Conservation (phyloP, 1,140 invertebrate genomes). For the Ceratitis capitata region DNA sequence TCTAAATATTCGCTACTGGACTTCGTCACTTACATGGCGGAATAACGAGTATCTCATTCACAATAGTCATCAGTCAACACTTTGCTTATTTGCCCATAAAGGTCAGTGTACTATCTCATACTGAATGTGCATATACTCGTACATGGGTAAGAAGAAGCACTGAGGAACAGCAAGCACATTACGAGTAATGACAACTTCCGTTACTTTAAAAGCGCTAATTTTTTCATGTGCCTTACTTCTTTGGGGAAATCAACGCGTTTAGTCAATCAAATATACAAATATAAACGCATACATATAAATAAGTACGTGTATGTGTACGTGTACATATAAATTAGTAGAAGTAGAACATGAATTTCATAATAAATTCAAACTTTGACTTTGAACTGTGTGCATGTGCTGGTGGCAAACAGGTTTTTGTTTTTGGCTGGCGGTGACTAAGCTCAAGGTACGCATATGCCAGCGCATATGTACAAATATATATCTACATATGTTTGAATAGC, state of each 20-base stretch:
- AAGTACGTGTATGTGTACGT: no score
- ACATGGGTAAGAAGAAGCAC: neutral
- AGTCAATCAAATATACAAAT: neutral
- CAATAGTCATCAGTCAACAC: neutral
- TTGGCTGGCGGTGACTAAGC: neutral
- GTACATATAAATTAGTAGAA: no score
- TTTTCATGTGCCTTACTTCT: neutral
- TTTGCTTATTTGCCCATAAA: neutral
- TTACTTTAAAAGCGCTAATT: neutral
- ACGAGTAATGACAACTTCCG: neutral
- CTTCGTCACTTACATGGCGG: neutral
- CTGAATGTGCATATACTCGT: neutral
- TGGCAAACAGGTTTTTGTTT: neutral
- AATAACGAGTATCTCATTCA: neutral
- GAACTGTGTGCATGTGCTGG: neutral
- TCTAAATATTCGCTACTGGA: neutral
- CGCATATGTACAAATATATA: no score
- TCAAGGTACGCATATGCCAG: neutral
- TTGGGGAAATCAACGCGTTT: neutral
- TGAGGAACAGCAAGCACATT: neutral
- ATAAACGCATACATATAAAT: no score
- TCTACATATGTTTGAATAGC: neutral
- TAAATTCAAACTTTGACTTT: slow-evolving; percentile 4
- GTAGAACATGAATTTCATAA: neutral
- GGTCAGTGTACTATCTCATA: neutral